These are phyloP conservation scores for Idaea biselata DNA, from an alignment of 2,888 invertebrate species.

Conservation along the genomic window DNA sequence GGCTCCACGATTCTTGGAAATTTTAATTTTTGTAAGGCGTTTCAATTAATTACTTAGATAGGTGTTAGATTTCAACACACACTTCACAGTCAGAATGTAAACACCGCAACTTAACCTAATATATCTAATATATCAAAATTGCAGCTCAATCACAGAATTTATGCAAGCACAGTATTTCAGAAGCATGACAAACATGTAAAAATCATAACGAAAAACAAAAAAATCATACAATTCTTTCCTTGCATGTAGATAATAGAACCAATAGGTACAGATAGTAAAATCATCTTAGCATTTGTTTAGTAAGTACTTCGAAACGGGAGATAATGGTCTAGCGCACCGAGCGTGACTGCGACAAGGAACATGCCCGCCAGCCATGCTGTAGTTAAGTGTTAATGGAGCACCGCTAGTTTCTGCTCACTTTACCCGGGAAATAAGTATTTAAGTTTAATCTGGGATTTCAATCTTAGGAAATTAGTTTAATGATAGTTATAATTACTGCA, in stretches of 20 bases:
- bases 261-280: background rate
- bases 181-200: no score
- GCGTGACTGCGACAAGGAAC: conserved; percentile 53
- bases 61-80: no score
- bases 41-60: no score
- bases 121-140: no score
- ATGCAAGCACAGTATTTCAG: no score
- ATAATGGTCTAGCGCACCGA: conserved; percentile 51
- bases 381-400: conserved; percentile 40
- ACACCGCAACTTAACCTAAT: no score
- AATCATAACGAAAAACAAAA: no score
- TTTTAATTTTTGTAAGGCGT: no score
- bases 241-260: background rate
- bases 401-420: conserved; percentile 29
- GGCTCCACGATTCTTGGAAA: no score
- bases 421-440: conserved; percentile 16
- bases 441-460: conserved; percentile 4
- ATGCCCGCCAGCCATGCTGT: conserved; percentile 40
- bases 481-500: conserved; percentile 27
- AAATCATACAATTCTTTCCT: background rate
- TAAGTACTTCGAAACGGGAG: conserved; percentile 57
- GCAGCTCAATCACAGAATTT: no score
- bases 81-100: no score
- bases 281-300: conserved; percentile 11
- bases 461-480: conserved; percentile 3